phyloP scores from a whole-genome alignment of 2,113 vertebrate genomes.

The Guaruba guarouba region DNA sequence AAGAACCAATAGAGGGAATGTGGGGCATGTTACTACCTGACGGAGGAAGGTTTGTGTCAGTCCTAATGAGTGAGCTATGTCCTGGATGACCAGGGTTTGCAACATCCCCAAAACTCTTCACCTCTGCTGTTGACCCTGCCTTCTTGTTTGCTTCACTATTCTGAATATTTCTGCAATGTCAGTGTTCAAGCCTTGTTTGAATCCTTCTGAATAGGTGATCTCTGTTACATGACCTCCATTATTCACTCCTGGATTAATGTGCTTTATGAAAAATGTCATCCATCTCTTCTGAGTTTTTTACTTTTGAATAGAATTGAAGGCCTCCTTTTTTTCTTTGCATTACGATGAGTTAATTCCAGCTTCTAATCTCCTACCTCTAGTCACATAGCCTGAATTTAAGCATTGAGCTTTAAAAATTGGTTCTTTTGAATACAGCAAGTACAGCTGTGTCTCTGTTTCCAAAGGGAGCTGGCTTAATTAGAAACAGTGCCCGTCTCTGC shows the following conservation, averaged over 20 bases:
- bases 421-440: neutral
- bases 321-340: neutral
- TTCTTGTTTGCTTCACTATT: neutral
- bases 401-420: neutral
- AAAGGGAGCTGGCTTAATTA: neutral
- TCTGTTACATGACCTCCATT: neutral
- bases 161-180: neutral
- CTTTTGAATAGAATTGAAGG: neutral
- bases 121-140: neutral
- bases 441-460: neutral
- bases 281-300: neutral
- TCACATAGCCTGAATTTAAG: neutral
- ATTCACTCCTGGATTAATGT: neutral
- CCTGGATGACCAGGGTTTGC: neutral
- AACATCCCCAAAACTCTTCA: neutral
- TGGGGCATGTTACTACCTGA: neutral
- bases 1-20: neutral
- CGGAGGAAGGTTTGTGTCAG: neutral
- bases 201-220: neutral
- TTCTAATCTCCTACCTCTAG: neutral
- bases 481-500: neutral
- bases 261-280: neutral
- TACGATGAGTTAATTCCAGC: neutral
- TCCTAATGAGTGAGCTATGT: neutral
- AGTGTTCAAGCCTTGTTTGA: neutral